Evolutionary conservation across 2,888 invertebrate species (phyloP).

Genomic region (Ceriagrion tenellum): DNA sequence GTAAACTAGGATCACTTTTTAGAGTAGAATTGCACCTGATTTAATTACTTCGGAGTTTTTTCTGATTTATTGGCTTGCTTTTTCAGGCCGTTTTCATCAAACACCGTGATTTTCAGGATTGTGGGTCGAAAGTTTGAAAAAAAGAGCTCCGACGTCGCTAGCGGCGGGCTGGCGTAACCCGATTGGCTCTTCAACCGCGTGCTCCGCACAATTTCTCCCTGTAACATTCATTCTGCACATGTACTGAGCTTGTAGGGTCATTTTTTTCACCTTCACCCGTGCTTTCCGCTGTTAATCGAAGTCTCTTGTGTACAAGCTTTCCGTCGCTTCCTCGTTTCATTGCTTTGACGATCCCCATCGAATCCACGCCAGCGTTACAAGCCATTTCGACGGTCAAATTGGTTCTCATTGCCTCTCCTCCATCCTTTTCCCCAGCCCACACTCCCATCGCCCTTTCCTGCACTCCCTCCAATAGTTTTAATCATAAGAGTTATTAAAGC

Average conservation of each 20-base stretch:
- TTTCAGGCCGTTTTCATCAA: not conserved
- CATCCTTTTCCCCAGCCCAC: not conserved
- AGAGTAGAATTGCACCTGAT: not conserved
- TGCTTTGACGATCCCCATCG: constrained; percentile 6
- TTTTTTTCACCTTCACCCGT: not conserved
- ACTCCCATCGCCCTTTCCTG: not conserved
- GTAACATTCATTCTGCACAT: not conserved
- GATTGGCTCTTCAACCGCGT: not conserved
- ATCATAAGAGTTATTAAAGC: too few species aligned
- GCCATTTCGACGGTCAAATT: constrained; percentile 23
- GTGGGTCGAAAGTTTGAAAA: not conserved
- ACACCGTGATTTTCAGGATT: not conserved
- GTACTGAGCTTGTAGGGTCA: constrained; percentile 6
- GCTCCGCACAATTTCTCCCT: constrained; percentile 24
- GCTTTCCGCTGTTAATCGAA: constrained; percentile 2
- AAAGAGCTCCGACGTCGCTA: not conserved
- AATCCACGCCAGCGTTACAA: constrained; percentile 4
- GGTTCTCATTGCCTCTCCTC: not conserved
- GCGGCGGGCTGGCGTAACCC: not conserved
- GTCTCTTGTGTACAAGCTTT: constrained; percentile 5
- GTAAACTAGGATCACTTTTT: not conserved
- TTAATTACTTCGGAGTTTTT: not conserved
- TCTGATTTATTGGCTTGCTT: not conserved
- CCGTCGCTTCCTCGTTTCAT: constrained; percentile 11
- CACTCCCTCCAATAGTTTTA: not conserved